These are phyloP conservation scores for Nemoura dubitans DNA, from an alignment of 2,888 invertebrate genomes.

Conservation along the genomic window DNA sequence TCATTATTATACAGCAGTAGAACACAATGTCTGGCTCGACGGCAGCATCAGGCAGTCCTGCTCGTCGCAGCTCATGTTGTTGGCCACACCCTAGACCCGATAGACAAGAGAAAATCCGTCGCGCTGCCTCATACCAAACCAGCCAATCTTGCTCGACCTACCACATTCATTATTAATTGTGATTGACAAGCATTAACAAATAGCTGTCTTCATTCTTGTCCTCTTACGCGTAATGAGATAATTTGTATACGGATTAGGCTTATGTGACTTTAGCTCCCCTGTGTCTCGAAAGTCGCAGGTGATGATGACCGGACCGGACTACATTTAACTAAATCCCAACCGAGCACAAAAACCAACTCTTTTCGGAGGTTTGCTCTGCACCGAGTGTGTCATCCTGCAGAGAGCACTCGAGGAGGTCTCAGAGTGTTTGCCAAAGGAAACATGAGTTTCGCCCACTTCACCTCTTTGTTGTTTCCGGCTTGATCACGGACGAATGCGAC, in stretches of 20 bases:
- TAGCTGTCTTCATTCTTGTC: constrained; percentile 32
- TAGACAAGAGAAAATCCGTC: constrained; percentile 28
- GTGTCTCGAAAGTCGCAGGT: not conserved
- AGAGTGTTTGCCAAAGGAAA: not conserved
- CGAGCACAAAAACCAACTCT: not conserved
- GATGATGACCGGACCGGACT: not conserved
- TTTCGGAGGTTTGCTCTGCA: no score
- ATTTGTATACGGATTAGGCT: not conserved
- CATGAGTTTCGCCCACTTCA: not conserved
- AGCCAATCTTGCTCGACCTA: constrained; percentile 32
- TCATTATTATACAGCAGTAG: constrained; percentile 35
- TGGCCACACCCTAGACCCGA: constrained; percentile 37
- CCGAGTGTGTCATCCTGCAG: no score
- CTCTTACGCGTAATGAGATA: not conserved
- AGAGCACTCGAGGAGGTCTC: not conserved
- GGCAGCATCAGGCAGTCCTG: not conserved
- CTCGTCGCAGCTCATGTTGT: not conserved
- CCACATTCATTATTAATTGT: constrained; percentile 35
- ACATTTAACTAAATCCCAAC: not conserved
- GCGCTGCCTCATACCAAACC: constrained; percentile 17
- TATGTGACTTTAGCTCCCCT: not conserved
- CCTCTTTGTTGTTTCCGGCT: not conserved
- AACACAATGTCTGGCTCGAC: constrained; percentile 15
- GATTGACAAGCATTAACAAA: constrained; percentile 42
- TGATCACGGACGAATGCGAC: no score